Base-by-base conservation (phyloP, 2,888 invertebrate genomes). In the Stenurella melanura region DNA sequence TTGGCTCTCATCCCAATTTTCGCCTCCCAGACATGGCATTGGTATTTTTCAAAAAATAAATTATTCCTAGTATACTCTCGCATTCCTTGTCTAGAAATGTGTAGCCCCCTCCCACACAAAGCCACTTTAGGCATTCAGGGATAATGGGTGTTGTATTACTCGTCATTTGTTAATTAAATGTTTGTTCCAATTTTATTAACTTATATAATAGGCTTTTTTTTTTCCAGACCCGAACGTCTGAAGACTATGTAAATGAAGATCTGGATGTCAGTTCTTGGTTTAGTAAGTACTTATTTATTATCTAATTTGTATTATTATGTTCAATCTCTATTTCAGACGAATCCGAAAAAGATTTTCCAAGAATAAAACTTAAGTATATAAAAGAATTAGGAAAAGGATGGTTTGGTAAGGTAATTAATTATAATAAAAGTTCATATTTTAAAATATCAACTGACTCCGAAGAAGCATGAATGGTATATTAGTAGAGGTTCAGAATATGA, bases 361-460 rank as follows among this genome's bases (percentile, higher is more conserved):
- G 96, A 81, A 93, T 92, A 84, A 93, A 94, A 86, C 90, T 97
- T 82, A 95, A 96, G 87, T 97, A 96, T 89, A 92, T 96, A 17
- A 92, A 94, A 85, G 96, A 96, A 90, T 92, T 96, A 76, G 96
- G 96, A 1, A 92, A 93, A 80, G 96, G 96, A 58, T 96, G 96
- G 96, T 97, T 96, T 89, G 96, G 96, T 73, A 94, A 92, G 88
- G 93, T 93, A 87, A 34, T 54, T 93, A 87, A 34, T 54, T 54
- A 54, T 15, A 54, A 17, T 57, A 57, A 57, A 57, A 57, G 56
- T 57, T 12, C 42, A 12, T 1, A 12, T 42, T 42, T 42, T 42
- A 42, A 42, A 42, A 15, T 42, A 12, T 42, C 2, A 3, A 15
- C 21, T 26, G 21, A 26, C 2, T 26, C 21, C 21, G 1, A 26